A percentile compares a stretch with the other conserved stretches of the same genome.
These are phyloP conservation scores for Eilema caniola DNA, from an alignment of 2,888 invertebrate genomes.

Conservation along the genomic window DNA sequence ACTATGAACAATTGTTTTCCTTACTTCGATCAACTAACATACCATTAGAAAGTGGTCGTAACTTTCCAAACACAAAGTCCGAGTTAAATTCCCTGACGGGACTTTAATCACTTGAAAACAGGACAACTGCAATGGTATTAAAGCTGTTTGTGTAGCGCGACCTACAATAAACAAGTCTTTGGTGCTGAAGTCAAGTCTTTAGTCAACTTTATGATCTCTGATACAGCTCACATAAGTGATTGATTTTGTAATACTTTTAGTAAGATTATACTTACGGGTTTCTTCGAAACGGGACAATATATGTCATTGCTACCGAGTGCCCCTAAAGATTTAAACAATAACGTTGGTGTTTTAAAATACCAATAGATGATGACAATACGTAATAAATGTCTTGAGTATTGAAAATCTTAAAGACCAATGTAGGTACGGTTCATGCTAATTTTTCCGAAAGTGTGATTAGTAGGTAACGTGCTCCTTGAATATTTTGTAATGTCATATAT, in stretches of 20 bases:
- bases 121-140: conserved; percentile 46
- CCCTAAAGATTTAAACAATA: too few relatives aligned
- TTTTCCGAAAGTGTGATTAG: too few relatives aligned
- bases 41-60: conserved; percentile 38
- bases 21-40: conserved; percentile 23
- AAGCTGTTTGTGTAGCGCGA: conserved; percentile 38
- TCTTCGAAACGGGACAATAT: neutral
- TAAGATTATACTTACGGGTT: neutral
- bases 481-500: neutral
- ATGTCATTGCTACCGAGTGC: too few relatives aligned
- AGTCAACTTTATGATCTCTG: neutral
- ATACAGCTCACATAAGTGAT: neutral
- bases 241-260: neutral
- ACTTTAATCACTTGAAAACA: conserved; percentile 46
- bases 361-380: neutral
- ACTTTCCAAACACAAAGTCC: conserved; percentile 31
- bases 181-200: neutral
- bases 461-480: neutral
- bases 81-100: conserved; percentile 36
- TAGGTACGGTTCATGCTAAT: too few relatives aligned
- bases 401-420: neutral
- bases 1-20: conserved; percentile 11
- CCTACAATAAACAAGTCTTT: conserved; percentile 21
- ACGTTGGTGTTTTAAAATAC: neutral
- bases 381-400: too few relatives aligned